Percentiles rank a stretch among this genome's conserved stretches.
phyloP scores from a whole-genome alignment of 2,797 vertebrate species.

The Yasuhikotakia modesta region DNA sequence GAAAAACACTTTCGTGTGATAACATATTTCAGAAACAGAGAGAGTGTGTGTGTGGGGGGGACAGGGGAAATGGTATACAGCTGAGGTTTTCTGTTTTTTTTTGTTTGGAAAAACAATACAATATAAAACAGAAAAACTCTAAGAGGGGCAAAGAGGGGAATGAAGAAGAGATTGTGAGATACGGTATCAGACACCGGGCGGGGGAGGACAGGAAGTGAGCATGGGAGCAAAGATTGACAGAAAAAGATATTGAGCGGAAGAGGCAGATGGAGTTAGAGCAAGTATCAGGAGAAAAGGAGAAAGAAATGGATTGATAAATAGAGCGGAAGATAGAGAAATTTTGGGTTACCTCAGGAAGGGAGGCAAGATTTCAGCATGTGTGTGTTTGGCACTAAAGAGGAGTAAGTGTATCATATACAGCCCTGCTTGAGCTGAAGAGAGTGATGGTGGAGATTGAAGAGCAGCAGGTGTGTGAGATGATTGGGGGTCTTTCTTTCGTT shows the following conservation, averaged over 20 bases:
- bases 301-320: slow-evolving; percentile 55
- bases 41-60: slow-evolving; percentile 27
- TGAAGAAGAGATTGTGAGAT: slow-evolving; percentile 52
- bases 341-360: not conserved
- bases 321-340: slow-evolving; percentile 47
- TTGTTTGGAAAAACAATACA: slow-evolving; percentile 15
- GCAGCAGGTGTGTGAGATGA: slow-evolving; percentile 65
- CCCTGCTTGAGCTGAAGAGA: slow-evolving; percentile 31
- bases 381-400: slow-evolving; percentile 14
- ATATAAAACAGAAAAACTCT: not conserved
- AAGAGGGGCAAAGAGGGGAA: not conserved
- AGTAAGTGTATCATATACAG: slow-evolving; percentile 39
- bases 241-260: slow-evolving; percentile 60
- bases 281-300: slow-evolving; percentile 39
- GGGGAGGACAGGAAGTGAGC: slow-evolving; percentile 42
- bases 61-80: slow-evolving; percentile 24
- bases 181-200: slow-evolving; percentile 29
- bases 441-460: slow-evolving; percentile 43
- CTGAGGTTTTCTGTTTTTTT: slow-evolving; percentile 12
- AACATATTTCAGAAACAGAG: slow-evolving; percentile 12
- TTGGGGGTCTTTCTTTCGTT: slow-evolving; percentile 58
- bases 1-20: slow-evolving; percentile 7
- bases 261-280: slow-evolving; percentile 32
- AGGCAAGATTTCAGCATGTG: not conserved
- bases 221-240: slow-evolving; percentile 55